These are phyloP conservation scores for Schizotus pectinicornis DNA, from an alignment of 2,888 invertebrate species.

Conservation along the genomic window DNA sequence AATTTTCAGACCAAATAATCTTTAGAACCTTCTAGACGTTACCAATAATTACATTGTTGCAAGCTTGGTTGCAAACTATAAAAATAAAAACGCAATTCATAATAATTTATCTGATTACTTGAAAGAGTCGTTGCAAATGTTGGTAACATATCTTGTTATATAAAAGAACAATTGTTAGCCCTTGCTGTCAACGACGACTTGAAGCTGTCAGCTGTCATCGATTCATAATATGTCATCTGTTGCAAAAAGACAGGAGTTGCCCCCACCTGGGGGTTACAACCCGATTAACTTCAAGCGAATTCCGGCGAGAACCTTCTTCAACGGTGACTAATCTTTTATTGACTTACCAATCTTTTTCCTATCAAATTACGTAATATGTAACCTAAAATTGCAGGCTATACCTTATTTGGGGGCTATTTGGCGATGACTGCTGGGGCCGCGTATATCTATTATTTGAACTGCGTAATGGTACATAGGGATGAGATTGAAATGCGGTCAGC, in stretches of 20 bases:
- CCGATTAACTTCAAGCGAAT: conserved; percentile 75
- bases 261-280: conserved; percentile 89
- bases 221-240: conserved; percentile 46
- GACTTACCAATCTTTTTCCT: neutral
- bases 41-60: no score
- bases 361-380: conserved; percentile 29
- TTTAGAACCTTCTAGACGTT: no score
- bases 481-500: conserved; percentile 80
- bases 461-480: conserved; percentile 62
- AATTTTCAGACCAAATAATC: no score
- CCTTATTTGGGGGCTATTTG: conserved; percentile 68
- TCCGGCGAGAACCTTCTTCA: conserved; percentile 74
- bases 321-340: conserved; percentile 60
- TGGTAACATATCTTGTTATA: no score
- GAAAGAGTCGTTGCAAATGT: no score
- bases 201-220: conserved; percentile 4
- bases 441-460: conserved; percentile 65
- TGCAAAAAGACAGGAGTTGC: conserved; percentile 81
- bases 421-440: conserved; percentile 63
- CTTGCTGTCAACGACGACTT: no score
- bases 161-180: no score
- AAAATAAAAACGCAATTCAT: no score
- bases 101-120: no score
- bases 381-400: conserved; percentile 62
- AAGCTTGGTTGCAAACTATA: no score